Evolutionary conservation across 2,888 invertebrate species (phyloP).

Genomic region (Eristalis pertinax): DNA sequence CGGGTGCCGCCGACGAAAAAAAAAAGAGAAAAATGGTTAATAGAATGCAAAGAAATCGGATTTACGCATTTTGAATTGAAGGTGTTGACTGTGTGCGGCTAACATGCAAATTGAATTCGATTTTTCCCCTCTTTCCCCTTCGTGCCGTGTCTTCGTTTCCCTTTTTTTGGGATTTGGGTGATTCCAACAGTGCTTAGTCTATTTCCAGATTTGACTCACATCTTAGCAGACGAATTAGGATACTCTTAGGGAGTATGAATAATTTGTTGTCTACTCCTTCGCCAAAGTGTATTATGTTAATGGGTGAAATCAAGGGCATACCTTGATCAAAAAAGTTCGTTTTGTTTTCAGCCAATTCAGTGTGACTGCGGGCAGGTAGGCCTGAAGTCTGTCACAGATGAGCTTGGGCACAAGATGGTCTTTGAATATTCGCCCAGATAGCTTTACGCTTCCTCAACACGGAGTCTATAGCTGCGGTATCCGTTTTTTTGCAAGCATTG

Average conservation of each 20-base stretch:
- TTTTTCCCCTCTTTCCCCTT: conserved; percentile 2
- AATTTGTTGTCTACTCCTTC: conserved; percentile 3
- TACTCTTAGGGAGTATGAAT: neutral
- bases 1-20: conserved; percentile 2
- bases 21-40: conserved; percentile 36
- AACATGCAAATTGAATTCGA: conserved; percentile 44
- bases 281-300: conserved; percentile 2
- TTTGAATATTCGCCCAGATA: neutral
- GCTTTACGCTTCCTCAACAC: no score
- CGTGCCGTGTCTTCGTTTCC: neutral
- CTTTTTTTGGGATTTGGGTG: neutral
- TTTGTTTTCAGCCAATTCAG: neutral
- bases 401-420: neutral
- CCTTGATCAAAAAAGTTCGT: neutral
- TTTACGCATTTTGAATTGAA: conserved; percentile 65
- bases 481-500: no score
- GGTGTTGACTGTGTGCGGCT: conserved; percentile 53
- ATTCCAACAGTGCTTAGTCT: conserved; percentile 18
- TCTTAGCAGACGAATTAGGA: neutral
- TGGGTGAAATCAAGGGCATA: neutral
- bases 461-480: no score
- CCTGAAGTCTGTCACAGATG: no score
- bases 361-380: neutral
- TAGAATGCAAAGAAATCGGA: conserved; percentile 66
- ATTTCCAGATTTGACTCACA: conserved; percentile 9